These are phyloP conservation scores for Psilopogon haemacephalus DNA, from an alignment of 2,113 vertebrate genomes.

Conservation along the genomic window DNA sequence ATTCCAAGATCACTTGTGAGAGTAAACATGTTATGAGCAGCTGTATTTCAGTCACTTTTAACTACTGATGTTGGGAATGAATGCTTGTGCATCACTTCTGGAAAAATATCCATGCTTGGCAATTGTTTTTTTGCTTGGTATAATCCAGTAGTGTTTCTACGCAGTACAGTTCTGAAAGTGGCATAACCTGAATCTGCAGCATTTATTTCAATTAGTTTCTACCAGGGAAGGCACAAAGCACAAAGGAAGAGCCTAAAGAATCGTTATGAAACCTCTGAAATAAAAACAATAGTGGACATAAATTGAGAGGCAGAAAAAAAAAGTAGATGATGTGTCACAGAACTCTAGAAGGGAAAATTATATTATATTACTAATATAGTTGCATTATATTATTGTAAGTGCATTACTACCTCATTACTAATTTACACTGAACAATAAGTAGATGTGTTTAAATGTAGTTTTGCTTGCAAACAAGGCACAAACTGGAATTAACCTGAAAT, in stretches of 20 bases:
- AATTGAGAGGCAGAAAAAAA: background rate
- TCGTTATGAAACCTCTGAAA: background rate
- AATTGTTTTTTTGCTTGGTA: background rate
- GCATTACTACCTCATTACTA: background rate
- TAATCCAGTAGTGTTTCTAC: background rate
- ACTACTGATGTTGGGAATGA: background rate
- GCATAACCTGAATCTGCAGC: background rate
- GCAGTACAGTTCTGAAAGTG: background rate
- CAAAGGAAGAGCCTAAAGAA: background rate
- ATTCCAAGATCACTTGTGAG: background rate
- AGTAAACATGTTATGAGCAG: background rate
- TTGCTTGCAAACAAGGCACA: background rate
- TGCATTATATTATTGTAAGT: background rate
- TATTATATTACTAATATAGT: background rate
- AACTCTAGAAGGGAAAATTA: background rate
- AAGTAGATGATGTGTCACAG: background rate
- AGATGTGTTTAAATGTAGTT: background rate
- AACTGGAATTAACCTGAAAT: background rate
- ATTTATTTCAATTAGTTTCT: background rate
- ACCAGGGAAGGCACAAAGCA: background rate
- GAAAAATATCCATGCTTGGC: background rate
- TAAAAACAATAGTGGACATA: background rate
- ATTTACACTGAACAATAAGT: background rate
- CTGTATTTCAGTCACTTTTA: conserved; percentile 23
- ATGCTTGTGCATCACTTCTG: background rate